Conservation (phyloP, 2,113 vertebrate genomes). For the Todiramphus saurophagus region DNA sequence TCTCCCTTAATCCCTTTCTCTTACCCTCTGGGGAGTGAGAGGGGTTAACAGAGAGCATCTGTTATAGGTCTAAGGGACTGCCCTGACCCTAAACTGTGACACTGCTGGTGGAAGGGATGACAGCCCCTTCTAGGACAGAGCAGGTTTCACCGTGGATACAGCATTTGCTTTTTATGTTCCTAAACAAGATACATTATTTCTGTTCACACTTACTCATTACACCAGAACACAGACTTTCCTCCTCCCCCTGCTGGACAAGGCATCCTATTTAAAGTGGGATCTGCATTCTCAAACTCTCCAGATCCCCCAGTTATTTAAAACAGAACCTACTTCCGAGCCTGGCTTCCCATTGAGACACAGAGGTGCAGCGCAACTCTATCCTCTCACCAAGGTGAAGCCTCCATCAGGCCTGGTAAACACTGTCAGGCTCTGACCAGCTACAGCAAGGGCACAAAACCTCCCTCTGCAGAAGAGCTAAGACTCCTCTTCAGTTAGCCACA, state of each 20-base stretch:
- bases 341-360: fast-evolving
- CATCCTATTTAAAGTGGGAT: background rate
- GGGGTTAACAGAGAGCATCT: too few relatives aligned
- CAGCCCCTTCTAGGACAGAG: background rate
- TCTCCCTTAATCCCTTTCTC: too few relatives aligned
- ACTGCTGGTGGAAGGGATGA: background rate
- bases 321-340: background rate
- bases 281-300: background rate
- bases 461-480: background rate
- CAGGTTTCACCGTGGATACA: background rate
- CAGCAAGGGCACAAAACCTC: background rate
- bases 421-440: background rate
- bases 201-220: background rate
- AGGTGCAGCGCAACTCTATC: background rate
- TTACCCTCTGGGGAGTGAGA: too few relatives aligned
- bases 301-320: background rate
- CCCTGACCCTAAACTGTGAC: too few relatives aligned
- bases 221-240: background rate
- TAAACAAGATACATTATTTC: background rate
- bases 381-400: background rate
- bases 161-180: background rate
- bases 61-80: too few relatives aligned
- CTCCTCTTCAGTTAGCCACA: background rate
- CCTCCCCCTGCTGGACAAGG: background rate
- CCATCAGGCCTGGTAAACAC: background rate